A percentile compares a stretch with the other conserved stretches of the same genome.
Conservation (phyloP, 2,113 vertebrate species). For the Tachuris rubrigastra region DNA sequence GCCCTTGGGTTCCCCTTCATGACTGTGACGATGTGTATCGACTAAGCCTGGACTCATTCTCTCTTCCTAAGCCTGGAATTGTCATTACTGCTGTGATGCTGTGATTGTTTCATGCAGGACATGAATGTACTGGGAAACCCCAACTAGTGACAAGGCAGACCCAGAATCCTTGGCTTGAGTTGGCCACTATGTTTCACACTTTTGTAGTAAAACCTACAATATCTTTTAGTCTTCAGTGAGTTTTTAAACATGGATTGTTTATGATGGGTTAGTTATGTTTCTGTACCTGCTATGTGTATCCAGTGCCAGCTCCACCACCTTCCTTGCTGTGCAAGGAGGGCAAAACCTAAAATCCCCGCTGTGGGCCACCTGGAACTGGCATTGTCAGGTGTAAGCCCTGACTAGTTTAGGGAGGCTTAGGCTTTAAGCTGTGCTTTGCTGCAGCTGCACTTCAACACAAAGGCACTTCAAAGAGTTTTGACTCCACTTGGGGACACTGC, state of each 20-base stretch:
- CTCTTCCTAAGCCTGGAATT: neutral
- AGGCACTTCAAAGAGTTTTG: conserved; percentile 12
- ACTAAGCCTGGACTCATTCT: neutral
- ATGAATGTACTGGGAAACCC: neutral
- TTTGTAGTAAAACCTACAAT: neutral
- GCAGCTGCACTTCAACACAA: neutral
- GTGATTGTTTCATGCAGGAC: neutral
- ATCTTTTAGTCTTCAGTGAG: neutral
- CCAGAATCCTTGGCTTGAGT: neutral
- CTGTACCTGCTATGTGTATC: neutral
- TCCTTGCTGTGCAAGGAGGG: neutral
- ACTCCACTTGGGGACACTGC: neutral
- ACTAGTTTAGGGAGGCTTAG: neutral
- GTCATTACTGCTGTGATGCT: neutral
- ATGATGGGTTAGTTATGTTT: neutral
- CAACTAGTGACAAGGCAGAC: neutral
- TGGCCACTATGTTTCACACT: neutral
- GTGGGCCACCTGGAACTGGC: neutral
- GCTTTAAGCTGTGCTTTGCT: neutral
- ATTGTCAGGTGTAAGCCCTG: neutral
- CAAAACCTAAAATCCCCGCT: neutral
- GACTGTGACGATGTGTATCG: neutral
- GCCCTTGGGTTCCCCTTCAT: neutral
- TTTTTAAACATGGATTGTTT: neutral
- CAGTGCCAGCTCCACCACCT: neutral